A percentile compares a stretch with the other conserved stretches of the same genome.
These are phyloP conservation scores for Drosophila funebris DNA, from an alignment of 1,140 invertebrate species.

Conservation along the genomic window DNA sequence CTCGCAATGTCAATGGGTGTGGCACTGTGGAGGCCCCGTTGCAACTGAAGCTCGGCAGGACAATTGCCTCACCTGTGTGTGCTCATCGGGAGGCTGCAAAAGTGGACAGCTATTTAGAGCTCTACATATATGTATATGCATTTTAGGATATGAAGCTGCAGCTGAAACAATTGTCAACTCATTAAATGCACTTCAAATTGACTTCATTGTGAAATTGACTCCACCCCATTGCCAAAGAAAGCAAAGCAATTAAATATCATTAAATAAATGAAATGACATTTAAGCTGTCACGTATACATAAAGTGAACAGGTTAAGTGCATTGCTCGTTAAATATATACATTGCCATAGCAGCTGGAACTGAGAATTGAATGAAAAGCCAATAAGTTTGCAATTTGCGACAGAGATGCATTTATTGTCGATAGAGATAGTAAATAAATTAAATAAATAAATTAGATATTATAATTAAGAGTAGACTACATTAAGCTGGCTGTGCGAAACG, in stretches of 20 bases:
- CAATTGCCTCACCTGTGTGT: constrained; percentile 34
- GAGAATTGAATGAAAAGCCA: too few species aligned
- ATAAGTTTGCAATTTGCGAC: constrained; percentile 22
- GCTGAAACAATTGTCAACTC: constrained; percentile 9
- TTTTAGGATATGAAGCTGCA: neutral
- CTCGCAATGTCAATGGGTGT: neutral
- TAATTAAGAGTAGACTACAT: constrained; percentile 59
- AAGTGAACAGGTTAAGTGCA: too few species aligned
- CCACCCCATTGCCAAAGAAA: neutral
- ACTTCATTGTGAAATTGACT: constrained; percentile 1
- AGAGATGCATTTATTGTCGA: constrained; percentile 50
- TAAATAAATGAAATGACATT: neutral
- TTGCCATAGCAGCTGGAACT: too few species aligned
- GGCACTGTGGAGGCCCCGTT: neutral
- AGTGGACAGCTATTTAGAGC: constrained; percentile 7
- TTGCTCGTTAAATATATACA: too few species aligned
- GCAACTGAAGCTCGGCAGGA: constrained; percentile 10
- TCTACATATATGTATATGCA: neutral
- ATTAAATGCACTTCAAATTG: constrained; percentile 1
- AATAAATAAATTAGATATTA: constrained; percentile 74
- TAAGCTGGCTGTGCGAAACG: constrained; percentile 35
- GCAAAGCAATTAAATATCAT: neutral
- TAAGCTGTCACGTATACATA: neutral
- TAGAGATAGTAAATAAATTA: constrained; percentile 65
- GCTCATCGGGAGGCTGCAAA: neutral